phyloP scores from a whole-genome alignment of 35 echinoderm and acorn worm species.

The Eucidaris tribuloides region DNA sequence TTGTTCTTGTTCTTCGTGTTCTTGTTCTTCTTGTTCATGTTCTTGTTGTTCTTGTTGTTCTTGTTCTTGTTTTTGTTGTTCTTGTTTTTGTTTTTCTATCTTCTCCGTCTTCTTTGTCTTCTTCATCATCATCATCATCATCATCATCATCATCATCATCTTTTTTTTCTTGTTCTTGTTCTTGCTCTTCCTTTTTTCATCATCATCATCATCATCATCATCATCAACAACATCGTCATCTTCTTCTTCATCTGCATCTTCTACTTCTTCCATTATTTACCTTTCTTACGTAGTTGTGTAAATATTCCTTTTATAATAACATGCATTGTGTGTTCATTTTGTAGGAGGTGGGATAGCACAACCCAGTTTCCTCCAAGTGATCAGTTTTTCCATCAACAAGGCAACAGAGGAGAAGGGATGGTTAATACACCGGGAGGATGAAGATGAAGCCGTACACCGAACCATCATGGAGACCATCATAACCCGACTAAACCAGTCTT shows the following conservation, averaged over 20 bases:
- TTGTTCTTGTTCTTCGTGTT: not conserved
- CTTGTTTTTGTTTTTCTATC: too few relatives aligned
- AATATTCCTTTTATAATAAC: too few relatives aligned
- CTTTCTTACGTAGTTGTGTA: too few relatives aligned
- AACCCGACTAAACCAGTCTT: conserved; percentile 50
- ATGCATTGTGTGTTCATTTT: not conserved
- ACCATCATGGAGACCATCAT: conserved; percentile 54
- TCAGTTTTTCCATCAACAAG: conserved; percentile 93
- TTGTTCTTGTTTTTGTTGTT: too few relatives aligned
- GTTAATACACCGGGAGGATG: conserved; percentile 69
- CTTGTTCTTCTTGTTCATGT: too few relatives aligned
- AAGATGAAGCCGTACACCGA: conserved; percentile 53
- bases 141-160: not conserved
- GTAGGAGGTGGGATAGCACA: conserved; percentile 44
- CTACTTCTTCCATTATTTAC: too few relatives aligned
- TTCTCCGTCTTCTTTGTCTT: too few relatives aligned
- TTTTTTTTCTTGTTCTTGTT: not conserved
- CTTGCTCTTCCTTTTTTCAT: not conserved
- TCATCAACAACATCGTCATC: not conserved
- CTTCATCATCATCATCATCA: not conserved
- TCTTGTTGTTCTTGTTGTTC: not conserved
- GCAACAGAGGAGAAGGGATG: conserved; percentile 91
- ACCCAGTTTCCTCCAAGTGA: conserved; percentile 88
- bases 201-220: not conserved
- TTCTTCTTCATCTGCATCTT: not conserved